Percentiles rank a stretch among this genome's conserved stretches.
Conservation (phyloP, 2,888 invertebrate species). For the Xestia xanthographa region DNA sequence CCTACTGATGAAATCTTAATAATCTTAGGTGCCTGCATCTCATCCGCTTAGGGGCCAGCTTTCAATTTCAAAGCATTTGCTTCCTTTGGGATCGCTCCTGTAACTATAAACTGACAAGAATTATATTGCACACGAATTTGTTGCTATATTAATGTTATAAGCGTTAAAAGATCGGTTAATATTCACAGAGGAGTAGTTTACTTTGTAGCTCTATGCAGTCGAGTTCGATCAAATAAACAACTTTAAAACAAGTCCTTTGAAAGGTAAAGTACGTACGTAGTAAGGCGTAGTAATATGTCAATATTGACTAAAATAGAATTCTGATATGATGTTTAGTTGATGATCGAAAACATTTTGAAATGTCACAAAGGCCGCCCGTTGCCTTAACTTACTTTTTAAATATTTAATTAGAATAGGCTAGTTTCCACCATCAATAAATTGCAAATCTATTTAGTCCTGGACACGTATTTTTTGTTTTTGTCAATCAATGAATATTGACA, state of each 20-base stretch:
- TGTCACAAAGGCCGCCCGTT: not conserved
- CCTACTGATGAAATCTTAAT: slow-evolving; percentile 25
- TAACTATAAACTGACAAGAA: slow-evolving; percentile 28
- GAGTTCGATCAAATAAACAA: not conserved
- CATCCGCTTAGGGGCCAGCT: slow-evolving; percentile 37
- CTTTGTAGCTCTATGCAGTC: not conserved
- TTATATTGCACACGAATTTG: slow-evolving; percentile 23
- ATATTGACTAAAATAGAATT: not conserved
- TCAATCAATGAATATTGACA: too few relatives aligned
- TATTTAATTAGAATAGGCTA: too few relatives aligned
- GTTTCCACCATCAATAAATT: too few relatives aligned
- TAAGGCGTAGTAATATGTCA: not conserved
- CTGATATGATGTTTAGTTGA: not conserved
- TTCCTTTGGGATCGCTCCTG: slow-evolving; percentile 35
- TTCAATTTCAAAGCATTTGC: slow-evolving; percentile 41
- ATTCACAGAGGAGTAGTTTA: not conserved
- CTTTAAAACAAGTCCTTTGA: not conserved
- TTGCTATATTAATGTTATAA: not conserved
- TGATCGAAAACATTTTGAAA: not conserved
- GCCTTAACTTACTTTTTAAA: not conserved
- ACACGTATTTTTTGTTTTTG: too few relatives aligned
- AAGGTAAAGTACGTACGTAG: not conserved
- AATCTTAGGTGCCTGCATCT: slow-evolving; percentile 31
- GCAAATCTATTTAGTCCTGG: too few relatives aligned
- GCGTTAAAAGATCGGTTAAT: not conserved